These are phyloP conservation scores for Cervus canadensis DNA, from an alignment of 2,113 vertebrate species.

Conservation along the genomic window DNA sequence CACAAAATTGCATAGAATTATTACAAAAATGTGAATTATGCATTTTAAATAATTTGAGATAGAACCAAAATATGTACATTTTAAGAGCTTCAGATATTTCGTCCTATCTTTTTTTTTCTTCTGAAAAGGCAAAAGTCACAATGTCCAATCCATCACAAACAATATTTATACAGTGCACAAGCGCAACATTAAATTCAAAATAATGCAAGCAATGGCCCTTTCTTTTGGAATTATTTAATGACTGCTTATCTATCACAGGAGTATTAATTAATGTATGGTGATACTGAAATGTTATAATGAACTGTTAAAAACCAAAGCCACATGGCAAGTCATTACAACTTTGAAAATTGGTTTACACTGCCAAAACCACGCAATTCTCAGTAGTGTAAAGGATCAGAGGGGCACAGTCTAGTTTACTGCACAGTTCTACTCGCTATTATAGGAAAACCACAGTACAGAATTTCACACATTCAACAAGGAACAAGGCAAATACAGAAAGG, in stretches of 20 bases:
- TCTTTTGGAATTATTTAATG: conserved; percentile 84
- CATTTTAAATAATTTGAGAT: conserved; percentile 83
- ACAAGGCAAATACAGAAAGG: conserved; percentile 95
- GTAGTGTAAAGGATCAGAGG: conserved; percentile 91
- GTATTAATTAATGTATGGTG: conserved; percentile 81
- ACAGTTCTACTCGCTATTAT: conserved; percentile 86
- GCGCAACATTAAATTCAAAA: conserved; percentile 90
- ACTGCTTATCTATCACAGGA: conserved; percentile 82
- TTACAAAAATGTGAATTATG: conserved; percentile 88
- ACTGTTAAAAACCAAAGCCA: conserved; percentile 79
- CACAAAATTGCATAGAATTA: conserved; percentile 94
- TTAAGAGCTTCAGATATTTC: conserved; percentile 77
- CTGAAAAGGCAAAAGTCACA: conserved; percentile 83
- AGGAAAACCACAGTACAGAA: conserved; percentile 86
- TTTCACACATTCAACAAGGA: conserved; percentile 94
- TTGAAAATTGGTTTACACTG: conserved; percentile 82
- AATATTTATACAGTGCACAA: conserved; percentile 86
- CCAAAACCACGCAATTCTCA: conserved; percentile 89
- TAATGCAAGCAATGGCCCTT: conserved; percentile 87
- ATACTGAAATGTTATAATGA: conserved; percentile 76
- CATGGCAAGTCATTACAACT: conserved; percentile 83
- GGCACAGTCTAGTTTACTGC: conserved; percentile 88
- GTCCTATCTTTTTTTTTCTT: conserved; percentile 73
- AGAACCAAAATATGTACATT: conserved; percentile 84
- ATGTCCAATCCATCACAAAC: conserved; percentile 84